Conservation (phyloP, 2,888 invertebrate species). For the Lepeophtheirus nordmannii region DNA sequence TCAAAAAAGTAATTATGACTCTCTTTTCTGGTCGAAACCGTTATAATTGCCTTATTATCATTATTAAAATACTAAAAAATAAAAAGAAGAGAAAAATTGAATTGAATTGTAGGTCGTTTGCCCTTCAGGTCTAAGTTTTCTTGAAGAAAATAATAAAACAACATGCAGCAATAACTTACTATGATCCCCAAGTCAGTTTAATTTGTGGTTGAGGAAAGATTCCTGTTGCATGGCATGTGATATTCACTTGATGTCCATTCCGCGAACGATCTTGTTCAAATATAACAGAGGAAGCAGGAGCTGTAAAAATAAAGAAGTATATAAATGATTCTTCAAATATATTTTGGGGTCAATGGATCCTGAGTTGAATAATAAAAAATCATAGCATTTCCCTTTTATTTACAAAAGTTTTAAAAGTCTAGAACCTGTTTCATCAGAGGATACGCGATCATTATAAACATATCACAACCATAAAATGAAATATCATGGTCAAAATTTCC, state of each 20-base stretch:
- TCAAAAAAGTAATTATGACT: too few species aligned
- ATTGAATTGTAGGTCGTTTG: neutral
- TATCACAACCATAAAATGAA: too few species aligned
- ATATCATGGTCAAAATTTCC: too few species aligned
- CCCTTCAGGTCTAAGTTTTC: neutral
- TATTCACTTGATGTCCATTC: constrained; percentile 15
- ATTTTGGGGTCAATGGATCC: too few species aligned
- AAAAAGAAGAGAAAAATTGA: neutral
- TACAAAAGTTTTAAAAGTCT: too few species aligned
- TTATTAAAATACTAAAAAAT: neutral
- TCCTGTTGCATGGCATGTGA: constrained; percentile 1
- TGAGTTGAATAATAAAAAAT: too few species aligned
- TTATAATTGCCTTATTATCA: neutral
- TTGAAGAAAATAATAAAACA: too few species aligned
- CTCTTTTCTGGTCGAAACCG: too few species aligned
- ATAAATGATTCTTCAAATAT: too few species aligned
- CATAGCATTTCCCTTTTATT: too few species aligned
- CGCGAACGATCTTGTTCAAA: constrained; percentile 16
- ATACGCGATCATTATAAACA: too few species aligned
- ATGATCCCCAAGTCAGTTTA: constrained; percentile 15
- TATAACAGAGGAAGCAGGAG: constrained; percentile 17
- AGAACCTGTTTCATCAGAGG: too few species aligned
- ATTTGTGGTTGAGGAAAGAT: constrained; percentile 21
- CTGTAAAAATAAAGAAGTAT: neutral
- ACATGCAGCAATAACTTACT: constrained; percentile 12